Conservation (phyloP, 2,888 invertebrate species). For the Brenthis daphne region DNA sequence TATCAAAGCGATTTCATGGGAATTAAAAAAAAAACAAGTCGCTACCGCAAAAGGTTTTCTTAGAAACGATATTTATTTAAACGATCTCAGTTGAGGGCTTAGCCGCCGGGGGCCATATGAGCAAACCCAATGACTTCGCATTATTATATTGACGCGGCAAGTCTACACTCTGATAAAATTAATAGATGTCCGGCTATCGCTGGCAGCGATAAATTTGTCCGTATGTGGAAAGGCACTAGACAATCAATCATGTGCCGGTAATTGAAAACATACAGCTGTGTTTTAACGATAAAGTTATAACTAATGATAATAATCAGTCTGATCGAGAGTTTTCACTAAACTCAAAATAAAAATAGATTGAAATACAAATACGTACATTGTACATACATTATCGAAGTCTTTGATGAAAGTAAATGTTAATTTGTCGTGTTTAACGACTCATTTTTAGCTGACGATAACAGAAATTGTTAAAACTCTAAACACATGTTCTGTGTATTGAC, state of each 20-base stretch:
- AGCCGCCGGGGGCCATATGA: constrained; percentile 56
- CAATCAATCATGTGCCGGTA: constrained; percentile 69
- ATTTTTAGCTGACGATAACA: not conserved
- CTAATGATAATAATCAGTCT: constrained; percentile 25
- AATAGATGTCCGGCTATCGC: constrained; percentile 68
- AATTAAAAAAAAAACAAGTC: constrained; percentile 53
- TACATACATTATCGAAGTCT: not conserved
- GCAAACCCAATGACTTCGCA: constrained; percentile 70
- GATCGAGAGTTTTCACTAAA: constrained; percentile 31
- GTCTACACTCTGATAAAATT: constrained; percentile 64
- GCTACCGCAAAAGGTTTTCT: constrained; percentile 61
- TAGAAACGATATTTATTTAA: constrained; percentile 73
- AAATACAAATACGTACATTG: not conserved
- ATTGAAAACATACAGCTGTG: constrained; percentile 72
- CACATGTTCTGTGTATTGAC: constrained; percentile 73
- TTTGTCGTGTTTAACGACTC: not conserved
- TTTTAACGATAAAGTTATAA: constrained; percentile 58
- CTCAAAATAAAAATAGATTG: not conserved
- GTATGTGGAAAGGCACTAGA: constrained; percentile 62
- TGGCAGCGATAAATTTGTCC: constrained; percentile 72
- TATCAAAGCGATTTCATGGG: constrained; percentile 60
- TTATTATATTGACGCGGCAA: constrained; percentile 55
- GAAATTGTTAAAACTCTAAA: constrained; percentile 36
- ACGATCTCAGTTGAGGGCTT: constrained; percentile 58
- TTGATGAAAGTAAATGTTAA: not conserved